Evolutionary conservation across 2,797 vertebrate species (phyloP).

Genomic region (Podarcis lilfordi): DNA sequence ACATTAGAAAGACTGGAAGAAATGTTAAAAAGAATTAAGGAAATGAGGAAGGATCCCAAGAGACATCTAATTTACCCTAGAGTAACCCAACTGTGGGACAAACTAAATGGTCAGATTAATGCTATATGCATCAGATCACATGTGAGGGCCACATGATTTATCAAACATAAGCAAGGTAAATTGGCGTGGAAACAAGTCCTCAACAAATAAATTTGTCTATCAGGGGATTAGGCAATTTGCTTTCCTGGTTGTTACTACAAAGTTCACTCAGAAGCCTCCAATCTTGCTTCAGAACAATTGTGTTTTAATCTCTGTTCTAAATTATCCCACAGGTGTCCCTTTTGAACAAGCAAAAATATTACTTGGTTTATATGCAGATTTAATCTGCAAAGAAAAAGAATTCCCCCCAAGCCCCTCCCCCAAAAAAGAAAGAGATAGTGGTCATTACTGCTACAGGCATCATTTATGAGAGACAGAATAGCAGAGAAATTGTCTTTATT

Average conservation of each 20-base stretch:
- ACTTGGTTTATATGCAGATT: background rate
- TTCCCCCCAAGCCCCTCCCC: too few species aligned
- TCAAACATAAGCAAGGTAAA: background rate
- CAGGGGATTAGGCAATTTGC: background rate
- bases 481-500: conserved; percentile 37
- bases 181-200: background rate
- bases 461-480: background rate
- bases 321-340: background rate
- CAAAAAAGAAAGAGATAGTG: background rate
- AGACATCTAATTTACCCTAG: background rate
- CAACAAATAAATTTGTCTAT: background rate
- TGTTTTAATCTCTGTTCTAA: background rate
- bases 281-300: background rate
- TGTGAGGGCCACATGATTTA: background rate
- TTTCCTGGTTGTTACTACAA: background rate
- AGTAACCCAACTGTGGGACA: background rate
- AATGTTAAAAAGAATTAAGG: too few species aligned
- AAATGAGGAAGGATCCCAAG: background rate
- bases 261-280: accelerated
- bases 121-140: background rate
- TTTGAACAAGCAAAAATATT: background rate
- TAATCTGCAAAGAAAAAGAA: background rate
- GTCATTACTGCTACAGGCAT: background rate
- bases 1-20: background rate
- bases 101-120: background rate